Evolutionary conservation across 2,888 invertebrate genomes (phyloP).

Genomic region (Dolichopus griseipennis): DNA sequence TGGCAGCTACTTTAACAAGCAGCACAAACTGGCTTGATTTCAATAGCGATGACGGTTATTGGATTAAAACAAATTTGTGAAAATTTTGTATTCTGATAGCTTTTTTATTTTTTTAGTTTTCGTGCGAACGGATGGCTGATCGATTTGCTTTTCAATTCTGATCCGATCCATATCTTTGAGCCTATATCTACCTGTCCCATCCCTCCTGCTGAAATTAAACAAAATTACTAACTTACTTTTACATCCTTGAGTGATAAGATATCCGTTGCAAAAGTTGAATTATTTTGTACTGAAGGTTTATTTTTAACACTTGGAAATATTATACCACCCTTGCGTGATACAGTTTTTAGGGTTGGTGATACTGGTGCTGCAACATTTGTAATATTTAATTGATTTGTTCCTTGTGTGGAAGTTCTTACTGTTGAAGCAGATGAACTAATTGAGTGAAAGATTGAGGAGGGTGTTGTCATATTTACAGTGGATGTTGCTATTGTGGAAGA

Average conservation of each 20-base stretch:
- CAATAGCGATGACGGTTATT: no score
- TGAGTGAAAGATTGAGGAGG: conserved; percentile 25
- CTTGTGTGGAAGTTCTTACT: conserved; percentile 22
- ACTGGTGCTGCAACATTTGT: conserved; percentile 26
- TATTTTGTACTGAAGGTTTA: conserved; percentile 70
- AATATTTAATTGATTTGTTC: conserved; percentile 23
- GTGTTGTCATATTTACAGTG: conserved; percentile 24
- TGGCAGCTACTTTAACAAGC: no score
- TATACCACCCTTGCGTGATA: conserved; percentile 65
- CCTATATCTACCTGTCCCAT: no score
- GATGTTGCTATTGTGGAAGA: conserved; percentile 37
- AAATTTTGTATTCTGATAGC: no score
- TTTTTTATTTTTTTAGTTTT: no score
- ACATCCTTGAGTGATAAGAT: conserved; percentile 69
- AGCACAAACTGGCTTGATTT: no score
- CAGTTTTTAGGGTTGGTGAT: conserved; percentile 36
- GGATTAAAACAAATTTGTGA: no score
- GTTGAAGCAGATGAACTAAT: conserved; percentile 18
- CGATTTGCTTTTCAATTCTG: background rate
- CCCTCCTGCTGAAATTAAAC: no score
- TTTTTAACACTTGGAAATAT: conserved; percentile 88
- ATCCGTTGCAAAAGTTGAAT: conserved; percentile 74
- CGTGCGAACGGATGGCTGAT: background rate
- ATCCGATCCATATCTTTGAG: background rate
- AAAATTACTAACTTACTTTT: conserved; percentile 53